A percentile compares a stretch with the other conserved stretches of the same genome.
Evolutionary conservation across 2,113 vertebrate genomes (phyloP).

Genomic region (Anthoscopus minutus): DNA sequence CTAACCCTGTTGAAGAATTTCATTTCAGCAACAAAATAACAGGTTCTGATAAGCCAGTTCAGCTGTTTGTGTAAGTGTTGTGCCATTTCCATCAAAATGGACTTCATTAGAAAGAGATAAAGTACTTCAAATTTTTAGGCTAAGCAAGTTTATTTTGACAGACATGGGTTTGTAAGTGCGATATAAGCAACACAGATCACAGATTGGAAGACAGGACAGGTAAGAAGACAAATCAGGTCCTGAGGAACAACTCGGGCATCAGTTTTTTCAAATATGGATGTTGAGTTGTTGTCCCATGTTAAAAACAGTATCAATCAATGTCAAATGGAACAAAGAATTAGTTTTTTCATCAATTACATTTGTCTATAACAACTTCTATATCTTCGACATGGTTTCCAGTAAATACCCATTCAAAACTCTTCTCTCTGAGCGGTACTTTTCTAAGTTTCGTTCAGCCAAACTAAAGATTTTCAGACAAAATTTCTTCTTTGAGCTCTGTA

Average conservation of each 20-base stretch:
- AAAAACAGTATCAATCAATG: not conserved
- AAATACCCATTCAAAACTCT: not conserved
- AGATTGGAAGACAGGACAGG: not conserved
- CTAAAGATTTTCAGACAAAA: not conserved
- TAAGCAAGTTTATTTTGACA: not conserved
- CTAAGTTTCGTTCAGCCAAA: not conserved
- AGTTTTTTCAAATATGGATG: not conserved
- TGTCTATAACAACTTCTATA: not conserved
- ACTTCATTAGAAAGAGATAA: not conserved
- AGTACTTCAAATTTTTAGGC: not conserved
- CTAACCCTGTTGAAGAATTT: not conserved
- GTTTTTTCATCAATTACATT: not conserved
- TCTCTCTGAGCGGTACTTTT: not conserved
- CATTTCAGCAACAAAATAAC: not conserved
- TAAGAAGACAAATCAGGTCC: not conserved
- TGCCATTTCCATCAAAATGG: not conserved
- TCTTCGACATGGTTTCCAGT: not conserved
- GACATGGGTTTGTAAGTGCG: not conserved
- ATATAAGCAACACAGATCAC: not conserved
- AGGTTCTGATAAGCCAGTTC: not conserved
- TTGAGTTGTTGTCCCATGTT: not conserved
- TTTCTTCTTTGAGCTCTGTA: rapidly evolving
- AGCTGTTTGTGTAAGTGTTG: not conserved
- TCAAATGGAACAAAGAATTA: not conserved
- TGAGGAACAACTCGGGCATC: not conserved